Evolutionary conservation across 2,888 invertebrate genomes (phyloP).

Genomic region (Syrphus vitripennis): DNA sequence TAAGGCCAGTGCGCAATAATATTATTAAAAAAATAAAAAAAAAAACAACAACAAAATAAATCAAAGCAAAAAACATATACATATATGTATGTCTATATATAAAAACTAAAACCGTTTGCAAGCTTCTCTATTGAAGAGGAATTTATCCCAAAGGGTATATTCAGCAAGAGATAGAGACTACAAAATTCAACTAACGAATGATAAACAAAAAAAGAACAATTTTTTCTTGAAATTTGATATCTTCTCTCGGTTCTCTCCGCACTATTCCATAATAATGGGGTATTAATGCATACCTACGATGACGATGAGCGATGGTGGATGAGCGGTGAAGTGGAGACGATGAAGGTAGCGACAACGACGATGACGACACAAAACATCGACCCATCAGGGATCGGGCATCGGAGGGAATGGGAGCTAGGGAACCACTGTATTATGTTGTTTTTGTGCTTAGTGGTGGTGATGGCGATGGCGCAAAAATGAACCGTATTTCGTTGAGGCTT

Average conservation of each 20-base stretch:
- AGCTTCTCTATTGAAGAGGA: conserved; percentile 65
- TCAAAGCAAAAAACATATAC: conserved; percentile 30
- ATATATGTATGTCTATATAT: too few relatives aligned
- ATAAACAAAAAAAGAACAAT: conserved; percentile 61
- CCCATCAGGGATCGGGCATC: neutral
- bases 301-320: conserved; percentile 5
- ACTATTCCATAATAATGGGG: conserved; percentile 67
- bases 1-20: conserved; percentile 72
- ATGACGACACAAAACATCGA: conserved; percentile 53
- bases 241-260: conserved; percentile 61
- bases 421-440: conserved; percentile 31
- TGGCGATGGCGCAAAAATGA: conserved; percentile 48
- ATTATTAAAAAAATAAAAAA: conserved; percentile 50
- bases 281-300: conserved; percentile 66
- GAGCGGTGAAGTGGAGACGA: neutral
- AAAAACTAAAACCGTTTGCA: conserved; percentile 48
- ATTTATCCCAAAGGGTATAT: conserved; percentile 59
- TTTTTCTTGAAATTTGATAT: conserved; percentile 67
- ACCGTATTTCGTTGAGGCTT: conserved; percentile 48
- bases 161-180: conserved; percentile 43
- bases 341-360: conserved; percentile 28
- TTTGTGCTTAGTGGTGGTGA: conserved; percentile 14
- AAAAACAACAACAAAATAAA: conserved; percentile 45
- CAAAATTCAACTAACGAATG: conserved; percentile 51
- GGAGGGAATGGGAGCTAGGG: neutral